Evolutionary conservation across 2,888 invertebrate genomes (phyloP), one percentile per base, ranked within the genome.

Genomic region (Eupithecia exiguata): DNA sequence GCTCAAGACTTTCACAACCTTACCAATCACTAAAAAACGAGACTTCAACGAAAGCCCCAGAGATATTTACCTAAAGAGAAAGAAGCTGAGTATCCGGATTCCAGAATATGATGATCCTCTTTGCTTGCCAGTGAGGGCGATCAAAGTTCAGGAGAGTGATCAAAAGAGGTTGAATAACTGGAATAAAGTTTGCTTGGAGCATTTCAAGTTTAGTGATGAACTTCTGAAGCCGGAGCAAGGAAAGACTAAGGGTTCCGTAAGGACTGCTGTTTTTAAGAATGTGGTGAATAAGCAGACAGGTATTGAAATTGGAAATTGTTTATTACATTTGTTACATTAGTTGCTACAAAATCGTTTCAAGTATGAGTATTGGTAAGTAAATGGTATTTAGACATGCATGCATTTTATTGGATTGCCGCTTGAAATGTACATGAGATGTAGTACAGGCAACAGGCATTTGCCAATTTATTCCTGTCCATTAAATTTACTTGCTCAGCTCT

Each of bases 81-180:
- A 85, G 53, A 84, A 82, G 21, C 76, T 86, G 30, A 84, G 87
- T 35, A 89, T 93, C 43, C 81, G 82, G 12, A 89, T 94, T 2
- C 94, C 93, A 0, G 93, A 94, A 71, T 93, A 89, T 58, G 91
- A 91, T 3, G 94, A 94, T 71, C 92, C 94, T 0, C 73, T 93
- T 35, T 94, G 93, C 79, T 80, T 94, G 71, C 92, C 94, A 0
- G 93, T 93, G 0, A 88, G 88, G 74, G 90, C 91, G 0, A 70
- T 90, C 5, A 84, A 81, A 21, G 80, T 77, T 1, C 85, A 88
- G 16, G 82, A 82, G 0, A 78, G 74, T 72, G 91, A 92, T 71
- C 16, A 78, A 5, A 88, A 86, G 5, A 88, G 87, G 76, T 80
- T 92, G 16, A 85, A 80, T 46, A 88, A 85, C 38, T 94, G 94